A percentile compares a stretch with the other conserved stretches of the same genome.
phyloP scores from a whole-genome alignment of 2,888 invertebrate genomes.

The Drosophila trichaetosa region DNA sequence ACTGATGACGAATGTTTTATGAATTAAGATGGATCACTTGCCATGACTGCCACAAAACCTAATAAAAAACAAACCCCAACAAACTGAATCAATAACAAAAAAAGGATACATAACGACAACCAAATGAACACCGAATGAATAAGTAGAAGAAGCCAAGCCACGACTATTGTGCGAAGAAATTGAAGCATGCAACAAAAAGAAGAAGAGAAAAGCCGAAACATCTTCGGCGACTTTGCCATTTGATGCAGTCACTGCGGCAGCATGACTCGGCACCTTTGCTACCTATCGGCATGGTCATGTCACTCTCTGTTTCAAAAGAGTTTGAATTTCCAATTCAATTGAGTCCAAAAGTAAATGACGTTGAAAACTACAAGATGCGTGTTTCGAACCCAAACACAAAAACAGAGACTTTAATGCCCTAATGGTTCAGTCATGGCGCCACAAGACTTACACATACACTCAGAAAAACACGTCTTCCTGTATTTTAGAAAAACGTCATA shows the following conservation, averaged over 20 bases:
- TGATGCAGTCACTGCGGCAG: conserved; percentile 58
- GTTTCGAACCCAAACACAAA: conserved; percentile 3
- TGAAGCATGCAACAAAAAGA: conserved; percentile 23
- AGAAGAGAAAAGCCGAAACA: conserved; percentile 31
- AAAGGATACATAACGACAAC: conserved; percentile 46
- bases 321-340: conserved; percentile 76
- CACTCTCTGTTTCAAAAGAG: conserved; percentile 74
- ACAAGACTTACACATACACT: conserved; percentile 44
- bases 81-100: conserved; percentile 42
- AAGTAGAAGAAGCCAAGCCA: conserved; percentile 33
- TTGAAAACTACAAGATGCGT: conserved; percentile 58
- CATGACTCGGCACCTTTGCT: conserved; percentile 73
- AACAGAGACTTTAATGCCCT: conserved; percentile 64
- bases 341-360: conserved; percentile 71
- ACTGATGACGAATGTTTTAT: conserved; percentile 78
- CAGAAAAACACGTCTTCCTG: not conserved
- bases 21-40: conserved; percentile 84
- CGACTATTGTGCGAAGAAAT: conserved; percentile 33
- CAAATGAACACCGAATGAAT: conserved; percentile 34
- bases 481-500: not conserved
- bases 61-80: conserved; percentile 11
- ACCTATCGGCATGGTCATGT: conserved; percentile 72
- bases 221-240: conserved; percentile 61
- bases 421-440: conserved; percentile 80
- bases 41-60: conserved; percentile 76